Percentiles rank a stretch among this genome's conserved stretches.
Conservation (phyloP, 2,113 vertebrate species). For the Erpornis zantholeuca region DNA sequence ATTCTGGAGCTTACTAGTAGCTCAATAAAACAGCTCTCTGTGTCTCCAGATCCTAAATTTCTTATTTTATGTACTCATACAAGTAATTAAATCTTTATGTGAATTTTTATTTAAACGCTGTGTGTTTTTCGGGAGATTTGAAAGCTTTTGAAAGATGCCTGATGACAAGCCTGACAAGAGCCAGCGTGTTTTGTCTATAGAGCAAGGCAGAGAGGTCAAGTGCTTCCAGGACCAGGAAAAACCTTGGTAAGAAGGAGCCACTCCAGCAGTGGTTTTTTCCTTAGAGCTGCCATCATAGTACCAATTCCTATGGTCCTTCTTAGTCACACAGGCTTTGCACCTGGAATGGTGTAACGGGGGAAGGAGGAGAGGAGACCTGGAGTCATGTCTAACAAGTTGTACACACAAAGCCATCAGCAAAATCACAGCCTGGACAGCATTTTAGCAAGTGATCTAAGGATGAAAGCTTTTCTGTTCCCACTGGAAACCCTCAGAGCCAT, state of each 20-base stretch:
- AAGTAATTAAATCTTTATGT: neutral
- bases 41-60: neutral
- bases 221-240: neutral
- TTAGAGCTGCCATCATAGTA: neutral
- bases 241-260: neutral
- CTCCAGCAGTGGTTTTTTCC: neutral
- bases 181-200: neutral
- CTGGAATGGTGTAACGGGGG: neutral
- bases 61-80: neutral
- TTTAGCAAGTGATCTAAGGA: neutral
- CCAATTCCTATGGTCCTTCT: neutral
- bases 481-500: constrained; percentile 16
- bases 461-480: constrained; percentile 9
- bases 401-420: neutral
- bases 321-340: neutral
- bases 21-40: accelerated
- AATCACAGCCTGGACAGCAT: neutral
- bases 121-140: neutral
- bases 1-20: neutral
- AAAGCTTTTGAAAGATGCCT: neutral
- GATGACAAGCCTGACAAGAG: neutral
- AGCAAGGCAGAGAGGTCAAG: neutral
- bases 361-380: neutral
- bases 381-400: neutral
- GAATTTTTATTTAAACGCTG: neutral